These are phyloP conservation scores for Cottoperca gobio DNA, from an alignment of 2,797 vertebrate species.

Conservation along the genomic window DNA sequence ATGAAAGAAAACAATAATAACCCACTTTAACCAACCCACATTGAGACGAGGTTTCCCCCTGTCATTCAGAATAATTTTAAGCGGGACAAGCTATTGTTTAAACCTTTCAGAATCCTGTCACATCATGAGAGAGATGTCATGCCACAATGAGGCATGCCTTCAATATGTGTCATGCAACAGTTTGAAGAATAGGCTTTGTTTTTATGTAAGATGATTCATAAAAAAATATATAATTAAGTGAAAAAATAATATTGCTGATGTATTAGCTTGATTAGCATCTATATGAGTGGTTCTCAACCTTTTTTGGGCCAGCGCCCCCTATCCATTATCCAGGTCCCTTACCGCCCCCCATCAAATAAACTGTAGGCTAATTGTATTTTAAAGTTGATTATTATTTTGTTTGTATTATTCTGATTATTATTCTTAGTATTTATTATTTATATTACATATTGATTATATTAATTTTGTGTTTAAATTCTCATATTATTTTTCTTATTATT, in stretches of 20 bases:
- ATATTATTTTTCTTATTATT: no score
- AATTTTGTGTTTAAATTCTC: no score
- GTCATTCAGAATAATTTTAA: constrained; percentile 9
- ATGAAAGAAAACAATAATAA: constrained; percentile 37
- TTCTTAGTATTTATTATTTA: no score
- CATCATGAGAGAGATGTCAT: constrained; percentile 24
- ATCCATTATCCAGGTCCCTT: no score
- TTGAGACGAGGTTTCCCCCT: background rate
- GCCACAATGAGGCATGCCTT: background rate
- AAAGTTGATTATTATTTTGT: no score
- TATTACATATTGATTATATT: no score
- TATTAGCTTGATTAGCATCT: constrained; percentile 25
- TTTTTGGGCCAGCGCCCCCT: no score
- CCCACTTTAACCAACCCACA: constrained; percentile 14
- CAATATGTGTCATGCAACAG: constrained; percentile 9
- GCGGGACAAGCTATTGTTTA: constrained; percentile 26
- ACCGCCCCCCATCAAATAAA: no score
- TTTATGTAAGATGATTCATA: background rate
- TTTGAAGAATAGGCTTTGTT: constrained; percentile 24
- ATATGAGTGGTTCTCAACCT: no score
- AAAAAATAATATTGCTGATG: background rate
- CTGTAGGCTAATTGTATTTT: no score
- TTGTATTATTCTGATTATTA: no score
- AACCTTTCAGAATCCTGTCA: constrained; percentile 43
- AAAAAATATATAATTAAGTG: background rate